A percentile compares a stretch with the other conserved stretches of the same genome.
Conservation (phyloP, 1,140 invertebrate species). For the Microplitis demolitor region DNA sequence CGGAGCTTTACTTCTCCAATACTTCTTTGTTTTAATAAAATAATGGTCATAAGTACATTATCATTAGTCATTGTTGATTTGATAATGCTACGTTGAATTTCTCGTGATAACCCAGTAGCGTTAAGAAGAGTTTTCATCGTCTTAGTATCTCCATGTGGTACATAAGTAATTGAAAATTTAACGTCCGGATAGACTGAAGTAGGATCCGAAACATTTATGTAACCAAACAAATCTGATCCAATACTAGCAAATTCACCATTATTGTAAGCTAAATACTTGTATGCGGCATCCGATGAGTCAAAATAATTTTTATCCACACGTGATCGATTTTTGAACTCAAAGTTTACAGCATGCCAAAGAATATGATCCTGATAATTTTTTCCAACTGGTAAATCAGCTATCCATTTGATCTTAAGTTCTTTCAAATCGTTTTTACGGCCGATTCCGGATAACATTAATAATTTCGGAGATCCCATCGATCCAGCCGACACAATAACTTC, state of each 20-base stretch:
- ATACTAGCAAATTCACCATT: slow-evolving; percentile 37
- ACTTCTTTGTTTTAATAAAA: slow-evolving; percentile 68
- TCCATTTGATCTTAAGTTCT: slow-evolving; percentile 62
- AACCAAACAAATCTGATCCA: slow-evolving; percentile 40
- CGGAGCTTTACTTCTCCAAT: slow-evolving; percentile 72
- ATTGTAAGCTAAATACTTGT: slow-evolving; percentile 44
- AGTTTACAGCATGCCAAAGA: no score
- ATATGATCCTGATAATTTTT: slow-evolving; percentile 70
- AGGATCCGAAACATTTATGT: slow-evolving; percentile 42
- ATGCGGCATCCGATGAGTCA: slow-evolving; percentile 33
- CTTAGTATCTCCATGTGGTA: slow-evolving; percentile 23
- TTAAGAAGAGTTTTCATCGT: no score
- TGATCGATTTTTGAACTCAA: slow-evolving; percentile 2
- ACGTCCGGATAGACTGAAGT: slow-evolving; percentile 48
- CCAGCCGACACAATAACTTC: slow-evolving; percentile 72
- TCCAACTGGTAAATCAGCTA: slow-evolving; percentile 68
- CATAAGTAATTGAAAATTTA: slow-evolving; percentile 37
- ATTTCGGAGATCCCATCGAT: slow-evolving; percentile 64
- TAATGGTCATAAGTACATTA: slow-evolving; percentile 40
- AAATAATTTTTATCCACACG: background rate
- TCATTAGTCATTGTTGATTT: background rate
- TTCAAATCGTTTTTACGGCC: slow-evolving; percentile 66
- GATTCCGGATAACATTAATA: slow-evolving; percentile 76
- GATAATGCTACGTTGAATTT: background rate
- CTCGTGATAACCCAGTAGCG: no score